Base-by-base conservation (phyloP, 2,888 invertebrate species). In the Drosophila nr. perissopoda region DNA sequence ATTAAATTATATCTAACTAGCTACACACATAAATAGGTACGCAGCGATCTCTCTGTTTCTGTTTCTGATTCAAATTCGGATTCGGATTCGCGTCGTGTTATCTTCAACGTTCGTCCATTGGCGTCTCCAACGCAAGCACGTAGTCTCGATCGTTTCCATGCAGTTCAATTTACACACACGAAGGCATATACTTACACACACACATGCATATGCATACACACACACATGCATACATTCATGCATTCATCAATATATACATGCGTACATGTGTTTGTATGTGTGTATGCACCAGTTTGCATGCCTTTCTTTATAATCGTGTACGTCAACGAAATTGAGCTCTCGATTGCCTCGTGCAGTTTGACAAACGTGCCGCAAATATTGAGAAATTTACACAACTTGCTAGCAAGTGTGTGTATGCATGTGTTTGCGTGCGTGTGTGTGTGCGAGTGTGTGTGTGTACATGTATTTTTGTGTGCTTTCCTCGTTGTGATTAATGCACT, bases 111-210 rank as follows among this genome's bases (percentile, higher is more conserved):
- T 61, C 85, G 71, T 78, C 84, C 89, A 89, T 90, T 90, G 77
- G 76, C 83, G 82, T 81, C 77, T 74, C 54, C 68, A 75, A 73
- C 57, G 72, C 70, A 59, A 68, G 83, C 90, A 90, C 87, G 90
- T 89, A 89, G 75, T 63, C 83, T 74, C 71, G 73, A 82, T 78
- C 73, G 64, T 49, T 67, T 71, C 78, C 75, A 76, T 67, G 69
- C 69, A 80, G 40, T 69, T 58, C 34, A 59, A 33, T 48, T 42
- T 5, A 27, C 54, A 70, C 16, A 36, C 34, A 51, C 45, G n/a
- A 7, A 16, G 57, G n/a, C 38, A 25, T 48, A 42, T 29, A 13
- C 52, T 45, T 40, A 21, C 31, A 16, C 56, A 34, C 36, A 48
- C 36, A 31, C 13, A 13, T 62, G n/a, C 45, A 27, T 33, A 45